A percentile compares a stretch with the other conserved stretches of the same genome.
phyloP scores from a whole-genome alignment of 2,113 vertebrate genomes.

The Symphodus melops region DNA sequence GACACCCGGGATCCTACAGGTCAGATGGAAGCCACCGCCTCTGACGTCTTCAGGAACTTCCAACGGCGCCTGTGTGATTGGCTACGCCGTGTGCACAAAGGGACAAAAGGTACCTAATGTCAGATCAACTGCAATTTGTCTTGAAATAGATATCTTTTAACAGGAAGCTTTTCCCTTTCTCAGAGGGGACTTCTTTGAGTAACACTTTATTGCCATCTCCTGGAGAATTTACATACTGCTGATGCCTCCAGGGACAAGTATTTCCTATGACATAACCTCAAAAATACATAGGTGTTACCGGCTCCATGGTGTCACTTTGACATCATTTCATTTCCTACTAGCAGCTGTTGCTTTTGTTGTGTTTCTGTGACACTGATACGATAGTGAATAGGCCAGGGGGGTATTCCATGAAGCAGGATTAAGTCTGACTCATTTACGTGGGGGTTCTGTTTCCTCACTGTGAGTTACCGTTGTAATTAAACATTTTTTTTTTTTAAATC shows the following conservation, averaged over 20 bases:
- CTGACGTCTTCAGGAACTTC: constrained; percentile 92
- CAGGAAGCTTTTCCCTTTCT: constrained; percentile 1
- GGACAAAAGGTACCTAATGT: constrained; percentile 90
- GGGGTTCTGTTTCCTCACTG: too few relatives aligned
- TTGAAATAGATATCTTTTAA: neutral
- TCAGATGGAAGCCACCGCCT: constrained; percentile 91
- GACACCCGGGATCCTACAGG: constrained; percentile 86
- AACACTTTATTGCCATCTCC: constrained; percentile 74
- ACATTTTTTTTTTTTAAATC: too few relatives aligned
- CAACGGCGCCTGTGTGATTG: constrained; percentile 92
- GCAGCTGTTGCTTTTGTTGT: neutral
- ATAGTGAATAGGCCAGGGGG: neutral
- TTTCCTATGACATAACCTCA: neutral
- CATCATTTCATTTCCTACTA: neutral
- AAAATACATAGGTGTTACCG: neutral
- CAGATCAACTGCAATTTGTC: neutral
- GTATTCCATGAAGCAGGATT: too few relatives aligned
- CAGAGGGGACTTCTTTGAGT: constrained; percentile 4
- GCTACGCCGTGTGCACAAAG: constrained; percentile 93
- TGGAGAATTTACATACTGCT: constrained; percentile 57
- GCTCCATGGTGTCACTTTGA: neutral
- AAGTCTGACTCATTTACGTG: too few relatives aligned
- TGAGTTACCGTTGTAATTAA: too few relatives aligned
- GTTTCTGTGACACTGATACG: neutral
- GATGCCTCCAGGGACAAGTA: constrained; percentile 11